phyloP scores from a whole-genome alignment of 2,113 vertebrate species.

The Python bivittatus region DNA sequence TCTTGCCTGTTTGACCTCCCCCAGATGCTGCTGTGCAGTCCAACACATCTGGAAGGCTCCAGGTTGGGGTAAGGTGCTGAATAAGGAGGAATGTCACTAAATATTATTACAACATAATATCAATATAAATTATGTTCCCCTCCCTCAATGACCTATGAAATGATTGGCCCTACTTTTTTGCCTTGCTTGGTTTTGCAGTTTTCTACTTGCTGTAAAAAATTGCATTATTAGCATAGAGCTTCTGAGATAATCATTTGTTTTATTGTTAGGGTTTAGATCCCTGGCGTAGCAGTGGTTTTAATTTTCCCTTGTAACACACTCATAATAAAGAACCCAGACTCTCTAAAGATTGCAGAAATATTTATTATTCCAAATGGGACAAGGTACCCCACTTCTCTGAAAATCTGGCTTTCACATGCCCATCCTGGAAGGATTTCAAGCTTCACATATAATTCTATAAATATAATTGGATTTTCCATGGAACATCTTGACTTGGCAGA shows the following conservation, averaged over 20 bases:
- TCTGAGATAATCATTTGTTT: background rate
- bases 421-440: background rate
- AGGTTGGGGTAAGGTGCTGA: background rate
- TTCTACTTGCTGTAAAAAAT: background rate
- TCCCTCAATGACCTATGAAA: background rate
- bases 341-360: background rate
- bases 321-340: too few relatives aligned
- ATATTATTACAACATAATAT: background rate
- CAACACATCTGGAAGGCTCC: background rate
- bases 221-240: background rate
- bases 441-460: slow-evolving; percentile 6
- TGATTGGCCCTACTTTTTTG: background rate
- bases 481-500: slow-evolving; percentile 26
- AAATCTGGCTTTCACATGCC: background rate
- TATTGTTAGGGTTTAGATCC: background rate
- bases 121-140: background rate
- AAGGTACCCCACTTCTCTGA: background rate
- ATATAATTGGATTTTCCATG: slow-evolving; percentile 36
- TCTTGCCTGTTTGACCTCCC: background rate
- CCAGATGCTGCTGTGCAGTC: background rate
- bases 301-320: background rate
- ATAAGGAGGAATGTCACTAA: background rate
- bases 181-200: background rate
- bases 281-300: background rate
- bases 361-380: background rate